Evolutionary conservation across 2,888 invertebrate genomes (phyloP).

Genomic region (Mayetiola destructor): DNA sequence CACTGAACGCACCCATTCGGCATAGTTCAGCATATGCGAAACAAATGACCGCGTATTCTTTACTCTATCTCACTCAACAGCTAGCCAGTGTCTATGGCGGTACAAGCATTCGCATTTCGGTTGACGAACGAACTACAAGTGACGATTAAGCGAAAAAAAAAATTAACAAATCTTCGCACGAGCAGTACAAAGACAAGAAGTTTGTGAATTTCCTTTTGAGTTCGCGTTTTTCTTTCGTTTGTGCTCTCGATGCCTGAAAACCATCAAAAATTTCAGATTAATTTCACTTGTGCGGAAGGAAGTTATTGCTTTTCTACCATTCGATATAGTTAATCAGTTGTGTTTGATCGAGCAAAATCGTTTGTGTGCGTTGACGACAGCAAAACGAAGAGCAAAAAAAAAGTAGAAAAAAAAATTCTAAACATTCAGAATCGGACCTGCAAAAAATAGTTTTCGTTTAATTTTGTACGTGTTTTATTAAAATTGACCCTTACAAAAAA

Average conservation of each 20-base stretch:
- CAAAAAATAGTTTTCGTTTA: no score
- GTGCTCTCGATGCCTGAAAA: constrained; percentile 5
- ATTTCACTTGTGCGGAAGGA: no score
- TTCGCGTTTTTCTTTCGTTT: constrained; percentile 1
- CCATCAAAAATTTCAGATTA: no score
- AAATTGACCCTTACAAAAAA: no score
- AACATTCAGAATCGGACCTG: no score
- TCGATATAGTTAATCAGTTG: no score
- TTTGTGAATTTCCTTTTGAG: background rate
- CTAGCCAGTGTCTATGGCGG: constrained; percentile 2
- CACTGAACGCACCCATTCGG: background rate
- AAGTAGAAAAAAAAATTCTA: no score
- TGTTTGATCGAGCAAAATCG: no score
- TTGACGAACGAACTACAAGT: constrained; percentile 8
- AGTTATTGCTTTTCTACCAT: no score
- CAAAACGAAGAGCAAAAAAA: no score
- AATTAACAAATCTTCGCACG: constrained; percentile 1
- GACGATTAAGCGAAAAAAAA: background rate
- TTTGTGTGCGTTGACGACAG: no score
- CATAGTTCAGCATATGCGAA: background rate
- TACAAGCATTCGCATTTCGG: constrained; percentile 10
- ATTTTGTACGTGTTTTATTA: no score
- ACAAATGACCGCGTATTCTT: background rate
- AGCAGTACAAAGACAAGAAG: constrained; percentile 1
- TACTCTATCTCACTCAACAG: background rate